Base-by-base conservation (phyloP, 2,888 invertebrate genomes). In the Patella caerulea region DNA sequence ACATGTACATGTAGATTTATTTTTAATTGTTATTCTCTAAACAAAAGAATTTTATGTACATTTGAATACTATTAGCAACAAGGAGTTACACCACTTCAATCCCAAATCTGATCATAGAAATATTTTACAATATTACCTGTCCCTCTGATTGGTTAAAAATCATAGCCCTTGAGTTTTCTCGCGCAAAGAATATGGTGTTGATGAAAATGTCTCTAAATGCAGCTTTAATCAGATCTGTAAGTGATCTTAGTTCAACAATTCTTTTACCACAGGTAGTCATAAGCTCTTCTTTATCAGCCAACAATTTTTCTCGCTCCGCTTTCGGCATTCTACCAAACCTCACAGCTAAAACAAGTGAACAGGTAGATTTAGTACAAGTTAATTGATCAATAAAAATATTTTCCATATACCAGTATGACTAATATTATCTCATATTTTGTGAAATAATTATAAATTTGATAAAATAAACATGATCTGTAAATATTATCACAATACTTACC, bases 301-400 rank as follows among this genome's bases (percentile, higher is more conserved):
- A 77, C 73, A 89, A 82, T 72, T 89, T 89, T 76, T 89, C 88
- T 34, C 89, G 81, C 52, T 89, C 89, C 0, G 84, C 84, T 82
- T 89, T 89, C 17, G 89, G 88, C 89, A 89, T 89, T 73, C 89
- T 79, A 17, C 89, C 89, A 84, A 89, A 89, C 12, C 89, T 80
- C 1, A 89, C 89, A 78, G 89, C 89, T 89, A 80, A 5, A 78
- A 82, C 45, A 45, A 45, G 9, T 45, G 45, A 45, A 45, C 45
- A 45, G 7, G 45, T 45, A 4, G 9, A 9, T 9, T 45, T 45
- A 45, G 45, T 45, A 45, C 7, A 45, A 45, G 45, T 45, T 45
- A 9, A 9, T 45, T 45, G 45, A 45, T 45, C 45, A 52, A 15
- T 19, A 45, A 19, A 72, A 9, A 70, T n/a, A 29, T 70, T 17